These are phyloP conservation scores for Acromyrmex heyeri DNA, from an alignment of 1,140 invertebrate genomes.

Conservation along the genomic window DNA sequence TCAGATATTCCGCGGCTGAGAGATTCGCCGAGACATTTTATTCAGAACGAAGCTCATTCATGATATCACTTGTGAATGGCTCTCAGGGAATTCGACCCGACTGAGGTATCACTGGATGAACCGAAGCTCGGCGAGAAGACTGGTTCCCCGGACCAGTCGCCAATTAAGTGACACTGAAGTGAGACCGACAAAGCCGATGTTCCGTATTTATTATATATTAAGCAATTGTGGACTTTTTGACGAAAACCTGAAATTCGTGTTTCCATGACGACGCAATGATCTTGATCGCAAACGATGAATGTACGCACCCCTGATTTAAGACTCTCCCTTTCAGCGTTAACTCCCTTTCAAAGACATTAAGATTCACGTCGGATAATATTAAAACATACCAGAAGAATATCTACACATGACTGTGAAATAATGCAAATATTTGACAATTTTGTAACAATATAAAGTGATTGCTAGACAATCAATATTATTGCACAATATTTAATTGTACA, in stretches of 20 bases:
- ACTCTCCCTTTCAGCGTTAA: neutral
- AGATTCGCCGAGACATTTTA: slow-evolving; percentile 50
- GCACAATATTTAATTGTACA: too few relatives aligned
- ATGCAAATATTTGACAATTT: neutral
- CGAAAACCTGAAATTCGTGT: slow-evolving; percentile 72
- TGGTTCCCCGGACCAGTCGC: slow-evolving; percentile 73
- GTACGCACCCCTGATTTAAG: neutral
- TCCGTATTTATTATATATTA: slow-evolving; percentile 73
- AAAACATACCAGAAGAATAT: neutral
- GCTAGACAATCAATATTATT: too few relatives aligned
- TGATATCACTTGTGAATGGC: slow-evolving; percentile 70
- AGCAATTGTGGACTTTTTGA: slow-evolving; percentile 63
- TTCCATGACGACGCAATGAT: slow-evolving; percentile 24
- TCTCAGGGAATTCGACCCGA: neutral
- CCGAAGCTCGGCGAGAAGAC: slow-evolving; percentile 47
- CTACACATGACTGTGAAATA: neutral
- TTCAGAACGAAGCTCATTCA: slow-evolving; percentile 68
- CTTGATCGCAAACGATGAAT: slow-evolving; percentile 37
- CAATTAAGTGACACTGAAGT: slow-evolving; percentile 64
- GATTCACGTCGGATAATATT: neutral
- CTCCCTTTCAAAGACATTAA: neutral
- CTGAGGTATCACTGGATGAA: slow-evolving; percentile 40
- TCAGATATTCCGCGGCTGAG: slow-evolving; percentile 7
- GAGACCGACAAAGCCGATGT: slow-evolving; percentile 64
- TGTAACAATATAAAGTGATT: neutral